Conservation (phyloP, 2,888 invertebrate species). For the Malachius bipustulatus region DNA sequence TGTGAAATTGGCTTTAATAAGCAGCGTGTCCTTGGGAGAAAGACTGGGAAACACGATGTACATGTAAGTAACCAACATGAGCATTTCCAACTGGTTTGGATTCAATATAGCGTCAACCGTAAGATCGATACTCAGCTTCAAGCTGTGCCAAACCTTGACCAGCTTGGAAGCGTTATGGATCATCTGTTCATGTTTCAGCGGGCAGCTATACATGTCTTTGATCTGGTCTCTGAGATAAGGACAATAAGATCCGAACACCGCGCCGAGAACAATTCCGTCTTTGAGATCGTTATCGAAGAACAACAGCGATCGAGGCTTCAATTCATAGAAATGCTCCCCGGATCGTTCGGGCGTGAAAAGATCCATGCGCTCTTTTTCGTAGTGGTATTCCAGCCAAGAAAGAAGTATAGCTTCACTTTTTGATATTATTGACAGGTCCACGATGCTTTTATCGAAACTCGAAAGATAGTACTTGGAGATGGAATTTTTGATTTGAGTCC, state of each 20-base stretch:
- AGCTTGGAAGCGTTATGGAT: slow-evolving; percentile 43
- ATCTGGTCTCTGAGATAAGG: slow-evolving; percentile 42
- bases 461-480: too few species aligned
- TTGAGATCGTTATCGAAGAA: slow-evolving; percentile 43
- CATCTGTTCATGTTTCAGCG: slow-evolving; percentile 33
- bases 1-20: slow-evolving; percentile 40
- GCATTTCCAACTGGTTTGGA: slow-evolving; percentile 46
- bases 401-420: slow-evolving; percentile 30
- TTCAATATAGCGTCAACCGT: slow-evolving; percentile 41
- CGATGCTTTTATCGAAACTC: too few species aligned
- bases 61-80: slow-evolving; percentile 43
- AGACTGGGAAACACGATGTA: slow-evolving; percentile 45
- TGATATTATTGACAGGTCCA: too few species aligned
- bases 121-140: slow-evolving; percentile 45
- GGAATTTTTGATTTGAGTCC: too few species aligned
- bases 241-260: slow-evolving; percentile 45
- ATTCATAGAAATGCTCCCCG: slow-evolving; percentile 32
- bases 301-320: slow-evolving; percentile 25
- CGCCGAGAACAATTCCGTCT: slow-evolving; percentile 45
- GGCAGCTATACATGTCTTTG: slow-evolving; percentile 37
- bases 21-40: slow-evolving; percentile 36
- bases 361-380: slow-evolving; percentile 32
- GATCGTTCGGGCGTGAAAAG: slow-evolving; percentile 37
- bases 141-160: slow-evolving; percentile 40
- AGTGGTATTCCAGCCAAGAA: slow-evolving; percentile 36